Conservation (phyloP, 2,888 invertebrate species). For the Plebejus melissa region DNA sequence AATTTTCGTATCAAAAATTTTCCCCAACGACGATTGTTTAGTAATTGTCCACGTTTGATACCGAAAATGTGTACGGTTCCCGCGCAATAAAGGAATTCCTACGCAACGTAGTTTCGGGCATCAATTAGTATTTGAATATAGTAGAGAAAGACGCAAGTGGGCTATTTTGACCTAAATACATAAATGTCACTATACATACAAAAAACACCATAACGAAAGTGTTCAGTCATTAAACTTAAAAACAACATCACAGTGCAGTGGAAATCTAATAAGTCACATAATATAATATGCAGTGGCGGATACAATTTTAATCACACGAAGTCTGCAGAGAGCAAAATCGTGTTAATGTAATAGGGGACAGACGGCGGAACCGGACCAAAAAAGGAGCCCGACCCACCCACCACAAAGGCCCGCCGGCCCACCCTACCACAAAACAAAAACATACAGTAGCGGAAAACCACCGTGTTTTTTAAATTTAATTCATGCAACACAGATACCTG, state of each 20-base stretch:
- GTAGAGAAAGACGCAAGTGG: too few species aligned
- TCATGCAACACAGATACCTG: too few species aligned
- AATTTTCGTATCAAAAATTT: too few species aligned
- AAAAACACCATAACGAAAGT: neutral
- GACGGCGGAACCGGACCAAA: neutral
- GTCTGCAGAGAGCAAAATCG: conserved; percentile 13
- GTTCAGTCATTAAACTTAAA: neutral
- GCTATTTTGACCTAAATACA: too few species aligned
- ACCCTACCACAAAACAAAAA: neutral
- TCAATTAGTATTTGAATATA: too few species aligned
- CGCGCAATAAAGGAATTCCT: too few species aligned
- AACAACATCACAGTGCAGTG: neutral
- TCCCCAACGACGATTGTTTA: too few species aligned
- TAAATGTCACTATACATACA: neutral
- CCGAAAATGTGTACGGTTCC: too few species aligned
- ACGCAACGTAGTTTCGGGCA: too few species aligned
- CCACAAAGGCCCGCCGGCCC: neutral
- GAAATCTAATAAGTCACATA: neutral
- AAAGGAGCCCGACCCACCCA: neutral
- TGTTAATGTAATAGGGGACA: conserved; percentile 19
- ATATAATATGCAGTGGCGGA: neutral
- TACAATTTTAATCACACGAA: conserved; percentile 17
- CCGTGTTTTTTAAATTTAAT: neutral
- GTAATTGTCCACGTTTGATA: too few species aligned
- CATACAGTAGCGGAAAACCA: neutral